Evolutionary conservation across 1,140 invertebrate species (phyloP).

Genomic region (Holotrichia oblita): DNA sequence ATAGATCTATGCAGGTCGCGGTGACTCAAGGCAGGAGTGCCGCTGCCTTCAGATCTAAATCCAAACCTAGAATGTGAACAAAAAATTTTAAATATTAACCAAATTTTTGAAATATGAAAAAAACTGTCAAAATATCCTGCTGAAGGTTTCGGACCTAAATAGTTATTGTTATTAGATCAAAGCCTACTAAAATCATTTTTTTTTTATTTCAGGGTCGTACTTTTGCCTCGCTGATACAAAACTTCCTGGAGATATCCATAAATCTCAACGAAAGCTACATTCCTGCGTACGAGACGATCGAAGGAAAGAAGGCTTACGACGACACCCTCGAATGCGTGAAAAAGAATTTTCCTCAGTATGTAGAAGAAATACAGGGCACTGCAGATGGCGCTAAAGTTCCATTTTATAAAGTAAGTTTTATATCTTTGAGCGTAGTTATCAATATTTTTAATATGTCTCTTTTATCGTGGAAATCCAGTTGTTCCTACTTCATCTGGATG

Average conservation of each 20-base stretch:
- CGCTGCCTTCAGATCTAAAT: too few species aligned
- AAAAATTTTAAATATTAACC: too few species aligned
- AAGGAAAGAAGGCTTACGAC: conserved; percentile 77
- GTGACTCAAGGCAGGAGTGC: too few species aligned
- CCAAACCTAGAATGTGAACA: too few species aligned
- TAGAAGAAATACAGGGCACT: conserved; percentile 83
- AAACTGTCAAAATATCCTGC: too few species aligned
- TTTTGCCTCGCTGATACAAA: conserved; percentile 77
- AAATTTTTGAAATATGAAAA: not conserved
- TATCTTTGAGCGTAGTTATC: not conserved
- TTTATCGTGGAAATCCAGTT: conserved; percentile 66
- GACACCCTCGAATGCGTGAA: conserved; percentile 74
- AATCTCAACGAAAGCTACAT: conserved; percentile 75
- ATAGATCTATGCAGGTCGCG: too few species aligned
- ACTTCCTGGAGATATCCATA: conserved; percentile 69
- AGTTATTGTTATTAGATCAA: not conserved
- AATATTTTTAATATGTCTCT: conserved; percentile 48
- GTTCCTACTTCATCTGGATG: conserved; percentile 83
- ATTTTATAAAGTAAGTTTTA: conserved; percentile 75
- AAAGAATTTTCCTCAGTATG: conserved; percentile 80
- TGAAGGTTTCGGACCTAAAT: too few species aligned
- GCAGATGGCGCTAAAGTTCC: conserved; percentile 84
- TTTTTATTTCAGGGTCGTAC: conserved; percentile 74
- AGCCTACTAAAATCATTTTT: not conserved
- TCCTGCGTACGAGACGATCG: conserved; percentile 73